Evolutionary conservation across 2,888 invertebrate genomes (phyloP), one percentile per base, ranked within the genome.

Genomic region (Limnephilus rhombicus): DNA sequence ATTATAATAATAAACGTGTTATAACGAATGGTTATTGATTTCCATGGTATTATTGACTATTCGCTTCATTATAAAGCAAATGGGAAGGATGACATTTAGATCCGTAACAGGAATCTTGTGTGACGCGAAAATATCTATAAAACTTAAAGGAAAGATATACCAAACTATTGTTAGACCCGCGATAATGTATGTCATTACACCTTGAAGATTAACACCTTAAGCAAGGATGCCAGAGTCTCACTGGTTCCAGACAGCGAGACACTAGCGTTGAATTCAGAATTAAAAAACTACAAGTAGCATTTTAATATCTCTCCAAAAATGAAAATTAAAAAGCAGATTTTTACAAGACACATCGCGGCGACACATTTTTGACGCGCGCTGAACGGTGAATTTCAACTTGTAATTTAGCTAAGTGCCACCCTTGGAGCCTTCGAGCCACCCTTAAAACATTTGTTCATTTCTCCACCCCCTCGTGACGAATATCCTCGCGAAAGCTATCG

Each of bases 371-470:
- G 86, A 86, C 86, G 86, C 37, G 85, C 45, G 86, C 29, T 86
- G 45, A 86, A 86, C 86, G 86, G n/a, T 37, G 86, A 86, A 49
- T 86, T 86, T 86, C 45, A 86, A 49, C 86, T 86, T 86, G 45
- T 86, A 86, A 86, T 86, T 86, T 86, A 13, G 45, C 86, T 86
- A 86, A 86, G 86, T 86, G 86, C 86, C 86, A 37, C 86, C 86
- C 86, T 49, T 86, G 15, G 5, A 45, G 13, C 49, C 18, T 29
- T 9, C 85, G 5, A n/a, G 41, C 45, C 49, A 24, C 86, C 29
- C 86, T n/a, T 11, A n/a, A 68, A 68, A n/a, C 68, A n/a, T 68
- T 68, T 68, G 68, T 82, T 68, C 68, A 1, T 68, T 68, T 24
- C 24, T 68, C 68, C 68, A n/a, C 68, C 68, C 68, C 68, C 68